Evolutionary conservation across 1,140 invertebrate genomes (phyloP).

Genomic region (Drosophila equinoxialis): DNA sequence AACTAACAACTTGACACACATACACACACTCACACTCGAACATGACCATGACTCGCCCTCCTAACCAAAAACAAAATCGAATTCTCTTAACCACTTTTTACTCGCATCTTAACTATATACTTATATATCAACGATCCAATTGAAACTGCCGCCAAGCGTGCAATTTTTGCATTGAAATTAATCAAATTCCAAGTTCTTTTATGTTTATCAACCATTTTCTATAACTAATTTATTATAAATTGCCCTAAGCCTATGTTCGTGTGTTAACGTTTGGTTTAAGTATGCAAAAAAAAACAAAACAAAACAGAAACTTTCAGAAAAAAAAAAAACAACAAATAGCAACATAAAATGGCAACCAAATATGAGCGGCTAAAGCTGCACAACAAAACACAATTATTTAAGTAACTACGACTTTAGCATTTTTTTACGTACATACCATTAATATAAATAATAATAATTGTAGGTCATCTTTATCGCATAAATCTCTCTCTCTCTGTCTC

Average conservation of each 20-base stretch:
- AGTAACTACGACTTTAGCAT: conserved; percentile 55
- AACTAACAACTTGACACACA: conserved; percentile 27
- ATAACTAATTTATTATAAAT: conserved; percentile 54
- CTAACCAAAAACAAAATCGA: background rate
- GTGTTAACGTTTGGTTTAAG: conserved; percentile 73
- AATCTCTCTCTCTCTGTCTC: conserved; percentile 22
- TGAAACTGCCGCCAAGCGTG: conserved; percentile 53
- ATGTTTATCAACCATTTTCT: conserved; percentile 52
- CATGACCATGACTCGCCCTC: conserved; percentile 5
- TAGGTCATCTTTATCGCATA: conserved; percentile 60
- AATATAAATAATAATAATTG: conserved; percentile 30
- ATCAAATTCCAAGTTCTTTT: conserved; percentile 40
- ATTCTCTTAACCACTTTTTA: conserved; percentile 14
- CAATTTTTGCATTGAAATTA: conserved; percentile 53
- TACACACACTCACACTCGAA: conserved; percentile 34
- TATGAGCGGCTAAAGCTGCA: conserved; percentile 59
- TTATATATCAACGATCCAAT: background rate
- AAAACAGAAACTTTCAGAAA: conserved; percentile 16
- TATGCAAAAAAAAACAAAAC: conserved; percentile 57
- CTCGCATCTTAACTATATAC: conserved; percentile 28
- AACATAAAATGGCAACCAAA: conserved; percentile 56
- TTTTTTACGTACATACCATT: conserved; percentile 34
- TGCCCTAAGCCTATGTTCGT: conserved; percentile 69
- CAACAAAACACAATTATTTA: conserved; percentile 42
- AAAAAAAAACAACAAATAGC: conserved; percentile 48